A percentile compares a stretch with the other conserved stretches of the same genome.
Conservation (phyloP, 2,113 vertebrate genomes). For the Triplophysa tibetana region DNA sequence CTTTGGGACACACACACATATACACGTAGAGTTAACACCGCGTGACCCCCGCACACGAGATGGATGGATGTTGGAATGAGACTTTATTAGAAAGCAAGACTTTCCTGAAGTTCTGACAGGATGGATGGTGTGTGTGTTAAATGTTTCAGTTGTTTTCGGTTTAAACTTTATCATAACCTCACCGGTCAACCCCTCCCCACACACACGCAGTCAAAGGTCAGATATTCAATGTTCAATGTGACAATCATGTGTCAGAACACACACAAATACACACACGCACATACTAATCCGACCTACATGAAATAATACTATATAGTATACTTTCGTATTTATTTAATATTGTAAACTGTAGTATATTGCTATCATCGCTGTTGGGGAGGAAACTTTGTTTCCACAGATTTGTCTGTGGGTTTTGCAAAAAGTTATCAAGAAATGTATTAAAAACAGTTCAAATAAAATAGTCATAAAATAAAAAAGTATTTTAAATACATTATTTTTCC, state of each 20-base stretch:
- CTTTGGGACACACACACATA: slow-evolving; percentile 40
- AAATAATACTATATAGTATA: no score
- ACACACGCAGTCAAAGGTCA: slow-evolving; percentile 16
- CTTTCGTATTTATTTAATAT: no score
- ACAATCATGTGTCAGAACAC: neutral
- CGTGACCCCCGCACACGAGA: slow-evolving; percentile 50
- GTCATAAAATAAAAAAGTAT: no score
- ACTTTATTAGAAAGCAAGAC: slow-evolving; percentile 57
- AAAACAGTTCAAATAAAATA: no score
- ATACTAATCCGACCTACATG: no score
- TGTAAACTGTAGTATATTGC: no score
- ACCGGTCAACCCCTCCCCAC: neutral
- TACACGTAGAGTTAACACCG: slow-evolving; percentile 47
- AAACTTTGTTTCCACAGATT: no score
- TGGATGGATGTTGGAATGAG: slow-evolving; percentile 52
- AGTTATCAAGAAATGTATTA: no score
- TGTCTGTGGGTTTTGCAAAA: no score
- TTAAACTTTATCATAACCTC: neutral
- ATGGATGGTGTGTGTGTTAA: slow-evolving; percentile 5
- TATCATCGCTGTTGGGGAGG: no score
- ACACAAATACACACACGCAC: no score
- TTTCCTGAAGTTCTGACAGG: slow-evolving; percentile 51
- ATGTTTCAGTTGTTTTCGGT: slow-evolving; percentile 5
- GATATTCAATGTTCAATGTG: neutral
- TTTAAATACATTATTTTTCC: no score